Base-by-base conservation (phyloP, 2,113 vertebrate species). In the Proterorhinus semilunaris region DNA sequence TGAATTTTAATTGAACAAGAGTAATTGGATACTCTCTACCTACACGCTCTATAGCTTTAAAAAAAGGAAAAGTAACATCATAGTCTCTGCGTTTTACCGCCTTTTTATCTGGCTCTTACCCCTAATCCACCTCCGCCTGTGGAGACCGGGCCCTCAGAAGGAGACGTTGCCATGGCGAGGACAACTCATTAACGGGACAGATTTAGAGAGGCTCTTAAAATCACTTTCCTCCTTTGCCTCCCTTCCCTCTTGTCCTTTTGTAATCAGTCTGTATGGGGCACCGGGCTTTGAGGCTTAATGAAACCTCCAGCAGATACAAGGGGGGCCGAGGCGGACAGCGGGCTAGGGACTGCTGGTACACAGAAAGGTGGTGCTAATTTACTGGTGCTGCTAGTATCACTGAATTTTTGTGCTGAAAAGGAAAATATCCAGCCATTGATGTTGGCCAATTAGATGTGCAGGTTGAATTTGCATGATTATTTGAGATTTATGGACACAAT, bases 131-230 rank as follows among this genome's bases (percentile, higher is more conserved):
- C 50, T 43, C 62, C 10, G 55, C 69, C 67, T 57, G 69, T 44
- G 13, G 72, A 47, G 79, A 62, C 45, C 49, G 66, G 83, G 15
- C 0, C 50, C 61, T 66, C 10, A 3, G 74, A 74, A 71, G 71
- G 68, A 69, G 58, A 67, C 3, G 84, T 90, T 90, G 70, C 81
- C 82, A 88, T 90, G 86, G 85, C 54, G 79, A 88, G 66, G 66
- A 76, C 69, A 71, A 77, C 77, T 87, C 86, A 85, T 88, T 87
- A 91, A 75, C 17, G 45, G 59, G 66, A 69, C 42, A 74, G 82
- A 87, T 84, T 86, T 78, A 85, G 68, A 83, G 82, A 84, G 78
- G 68, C 77, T 82, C 86, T 88, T 86, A 79, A 87, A 90, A 87
- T 76, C 80, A 82, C 83, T 82, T 81, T 83, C 75, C 15, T 54